phyloP scores from a whole-genome alignment of 2,113 vertebrate genomes.

The Brachionichthys hirsutus region DNA sequence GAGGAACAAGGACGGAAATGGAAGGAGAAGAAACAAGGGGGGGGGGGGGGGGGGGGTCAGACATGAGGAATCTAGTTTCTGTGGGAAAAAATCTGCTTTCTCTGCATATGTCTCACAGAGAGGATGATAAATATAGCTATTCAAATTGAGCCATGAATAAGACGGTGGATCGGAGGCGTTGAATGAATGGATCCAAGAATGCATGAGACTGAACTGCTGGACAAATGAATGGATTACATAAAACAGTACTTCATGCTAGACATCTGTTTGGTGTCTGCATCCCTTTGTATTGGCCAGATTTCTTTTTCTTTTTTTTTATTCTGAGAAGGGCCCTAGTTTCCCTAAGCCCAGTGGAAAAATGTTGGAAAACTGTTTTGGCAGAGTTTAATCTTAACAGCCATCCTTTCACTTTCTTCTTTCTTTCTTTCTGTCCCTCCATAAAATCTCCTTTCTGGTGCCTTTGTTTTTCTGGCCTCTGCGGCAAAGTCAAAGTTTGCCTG shows the following conservation, averaged over 20 bases:
- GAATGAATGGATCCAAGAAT: conserved; percentile 20
- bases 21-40: conserved; percentile 43
- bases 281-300: conserved; percentile 31
- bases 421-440: conserved; percentile 34
- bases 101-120: conserved; percentile 37
- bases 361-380: conserved; percentile 47
- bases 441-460: conserved; percentile 12
- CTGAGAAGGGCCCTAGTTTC: conserved; percentile 50
- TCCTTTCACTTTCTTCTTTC: conserved; percentile 31
- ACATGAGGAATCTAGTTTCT: conserved; percentile 70
- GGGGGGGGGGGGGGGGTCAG: conserved; percentile 57
- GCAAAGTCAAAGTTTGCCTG: conserved; percentile 14
- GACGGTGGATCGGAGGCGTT: conserved; percentile 3
- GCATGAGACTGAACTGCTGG: conserved; percentile 2
- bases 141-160: conserved; percentile 23
- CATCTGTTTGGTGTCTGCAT: conserved; percentile 58
- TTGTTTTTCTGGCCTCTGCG: conserved; percentile 13
- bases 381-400: conserved; percentile 34
- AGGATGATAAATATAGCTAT: conserved; percentile 56
- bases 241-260: conserved; percentile 21
- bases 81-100: conserved; percentile 67
- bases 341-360: conserved; percentile 55
- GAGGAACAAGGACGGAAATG: conserved; percentile 59
- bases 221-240: conserved; percentile 26
- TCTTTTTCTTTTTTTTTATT: conserved; percentile 32